phyloP scores from a whole-genome alignment of 92 coral and sea anemone genomes.

The Micromussa lordhowensis region DNA sequence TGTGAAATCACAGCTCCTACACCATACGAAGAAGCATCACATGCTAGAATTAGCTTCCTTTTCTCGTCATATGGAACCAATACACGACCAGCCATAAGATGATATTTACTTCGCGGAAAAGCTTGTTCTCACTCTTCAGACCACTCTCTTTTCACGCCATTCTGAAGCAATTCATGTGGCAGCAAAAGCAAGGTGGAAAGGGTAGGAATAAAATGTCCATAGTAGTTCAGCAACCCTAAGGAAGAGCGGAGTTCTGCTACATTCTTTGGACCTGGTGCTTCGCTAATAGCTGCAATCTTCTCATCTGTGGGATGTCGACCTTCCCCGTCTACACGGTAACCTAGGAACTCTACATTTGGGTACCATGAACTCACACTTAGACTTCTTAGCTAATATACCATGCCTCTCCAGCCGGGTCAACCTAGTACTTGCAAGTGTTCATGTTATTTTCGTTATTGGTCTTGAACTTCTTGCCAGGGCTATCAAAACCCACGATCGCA shows the following conservation, averaged over 20 bases:
- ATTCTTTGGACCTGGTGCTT: conserved; percentile 56
- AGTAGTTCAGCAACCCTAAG: conserved; percentile 60
- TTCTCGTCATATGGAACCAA: conserved; percentile 61
- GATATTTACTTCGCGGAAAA: conserved; percentile 40
- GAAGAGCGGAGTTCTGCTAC: conserved; percentile 59
- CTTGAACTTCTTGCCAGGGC: no score
- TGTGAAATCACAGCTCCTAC: no score
- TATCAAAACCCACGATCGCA: no score
- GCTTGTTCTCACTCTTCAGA: no score
- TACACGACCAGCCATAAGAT: conserved; percentile 44
- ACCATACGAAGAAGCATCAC: no score
- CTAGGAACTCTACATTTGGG: conserved; percentile 56
- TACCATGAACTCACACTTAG: conserved; percentile 60
- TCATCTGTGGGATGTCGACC: conserved; percentile 60
- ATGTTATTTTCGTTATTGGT: no score
- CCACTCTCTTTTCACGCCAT: conserved; percentile 58
- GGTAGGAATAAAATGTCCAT: conserved; percentile 52
- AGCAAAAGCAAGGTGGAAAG: conserved; percentile 59
- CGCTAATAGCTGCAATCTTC: conserved; percentile 45
- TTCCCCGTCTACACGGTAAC: conserved; percentile 38
- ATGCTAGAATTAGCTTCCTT: no score
- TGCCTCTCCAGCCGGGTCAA: conserved; percentile 45
- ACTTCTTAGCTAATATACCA: conserved; percentile 43
- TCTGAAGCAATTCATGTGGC: conserved; percentile 45
- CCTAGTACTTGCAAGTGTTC: conserved; percentile 52